phyloP scores from a whole-genome alignment of 2,888 invertebrate genomes.

The Pristionchus mayeri region DNA sequence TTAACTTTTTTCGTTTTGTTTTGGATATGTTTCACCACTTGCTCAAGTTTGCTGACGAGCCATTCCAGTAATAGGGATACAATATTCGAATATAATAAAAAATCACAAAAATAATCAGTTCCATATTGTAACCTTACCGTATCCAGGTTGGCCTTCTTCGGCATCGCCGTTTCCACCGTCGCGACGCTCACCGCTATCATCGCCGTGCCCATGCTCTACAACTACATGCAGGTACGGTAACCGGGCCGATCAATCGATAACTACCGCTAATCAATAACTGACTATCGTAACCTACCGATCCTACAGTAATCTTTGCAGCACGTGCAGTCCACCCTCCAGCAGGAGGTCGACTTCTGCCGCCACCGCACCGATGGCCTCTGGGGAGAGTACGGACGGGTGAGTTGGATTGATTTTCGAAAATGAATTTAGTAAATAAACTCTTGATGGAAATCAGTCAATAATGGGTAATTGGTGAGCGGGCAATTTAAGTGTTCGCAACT shows the following conservation, averaged over 20 bases:
- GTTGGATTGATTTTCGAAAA: too few species aligned
- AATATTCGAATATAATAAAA: neutral
- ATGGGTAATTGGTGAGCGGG: too few species aligned
- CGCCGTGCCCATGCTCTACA: slow-evolving; percentile 51
- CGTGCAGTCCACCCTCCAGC: slow-evolving; percentile 50
- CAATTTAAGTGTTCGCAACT: too few species aligned
- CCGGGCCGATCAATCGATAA: neutral
- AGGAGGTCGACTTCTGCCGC: slow-evolving; percentile 51
- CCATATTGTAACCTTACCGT: neutral
- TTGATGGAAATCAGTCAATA: too few species aligned
- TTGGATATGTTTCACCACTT: too few species aligned
- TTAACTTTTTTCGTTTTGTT: neutral
- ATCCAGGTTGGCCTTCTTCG: slow-evolving; percentile 48
- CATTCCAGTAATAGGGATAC: too few species aligned
- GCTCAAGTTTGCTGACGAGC: too few species aligned
- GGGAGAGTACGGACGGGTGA: slow-evolving; percentile 49
- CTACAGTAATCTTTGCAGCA: slow-evolving; percentile 34
- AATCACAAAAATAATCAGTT: neutral
- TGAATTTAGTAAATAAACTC: too few species aligned
- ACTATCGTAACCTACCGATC: slow-evolving; percentile 14
- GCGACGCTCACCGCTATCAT: slow-evolving; percentile 51
- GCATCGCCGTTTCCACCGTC: slow-evolving; percentile 50
- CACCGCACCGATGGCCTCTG: slow-evolving; percentile 50
- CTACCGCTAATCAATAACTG: neutral
- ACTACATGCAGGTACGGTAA: slow-evolving; percentile 51